Conservation (phyloP, 1,140 invertebrate genomes). For the Helicoverpa armigera region DNA sequence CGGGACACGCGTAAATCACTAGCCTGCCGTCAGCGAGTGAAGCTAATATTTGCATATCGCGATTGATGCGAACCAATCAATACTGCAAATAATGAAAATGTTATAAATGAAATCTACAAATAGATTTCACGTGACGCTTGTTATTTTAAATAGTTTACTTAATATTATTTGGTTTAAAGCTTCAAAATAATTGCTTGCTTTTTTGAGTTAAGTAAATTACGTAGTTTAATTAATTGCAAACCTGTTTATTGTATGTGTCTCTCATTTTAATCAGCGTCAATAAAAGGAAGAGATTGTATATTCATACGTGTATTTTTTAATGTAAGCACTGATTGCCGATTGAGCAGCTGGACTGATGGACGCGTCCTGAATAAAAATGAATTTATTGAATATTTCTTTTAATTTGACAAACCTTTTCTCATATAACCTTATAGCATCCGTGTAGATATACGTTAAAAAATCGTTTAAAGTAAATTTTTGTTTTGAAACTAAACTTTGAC, state of each 20-base stretch:
- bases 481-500: too few species aligned
- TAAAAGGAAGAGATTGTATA: too few species aligned
- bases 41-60: conserved; percentile 86
- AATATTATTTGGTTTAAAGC: conserved; percentile 59
- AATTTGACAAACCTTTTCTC: too few species aligned
- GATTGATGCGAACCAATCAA: conserved; percentile 85
- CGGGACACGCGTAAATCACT: conserved; percentile 79
- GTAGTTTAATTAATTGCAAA: not conserved
- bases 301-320: too few species aligned
- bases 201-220: conserved; percentile 42
- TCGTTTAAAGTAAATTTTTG: too few species aligned
- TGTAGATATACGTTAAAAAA: too few species aligned
- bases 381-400: too few species aligned
- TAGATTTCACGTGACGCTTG: conserved; percentile 71
- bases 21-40: conserved; percentile 70
- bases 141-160: conserved; percentile 69
- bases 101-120: conserved; percentile 81
- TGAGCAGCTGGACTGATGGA: too few species aligned
- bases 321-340: too few species aligned
- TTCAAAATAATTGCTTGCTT: conserved; percentile 60
- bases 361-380: too few species aligned
- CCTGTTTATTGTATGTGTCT: not conserved
- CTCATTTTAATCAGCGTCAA: too few species aligned
- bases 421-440: too few species aligned
- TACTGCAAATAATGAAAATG: conserved; percentile 85